Base-by-base conservation (phyloP, 1,140 invertebrate genomes). In the Archegozetes longisetosus region DNA sequence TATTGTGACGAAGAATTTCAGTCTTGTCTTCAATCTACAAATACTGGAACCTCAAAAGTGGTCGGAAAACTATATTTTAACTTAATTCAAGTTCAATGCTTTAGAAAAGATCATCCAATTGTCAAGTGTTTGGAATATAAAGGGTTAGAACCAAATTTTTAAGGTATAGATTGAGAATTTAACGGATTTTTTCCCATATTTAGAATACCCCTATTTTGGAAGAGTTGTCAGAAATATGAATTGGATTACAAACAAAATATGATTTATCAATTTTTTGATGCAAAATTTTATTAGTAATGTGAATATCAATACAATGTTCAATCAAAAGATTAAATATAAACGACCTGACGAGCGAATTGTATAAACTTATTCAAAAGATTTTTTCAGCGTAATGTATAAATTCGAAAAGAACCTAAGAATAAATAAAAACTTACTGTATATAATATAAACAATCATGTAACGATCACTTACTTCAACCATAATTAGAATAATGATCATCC, bases 401-500 rank as follows among this genome's bases (percentile, higher is more conserved):
- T 75, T 93, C 89, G 72, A 94, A 91, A 47, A 68, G 54, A 47
- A 70, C 68, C 67, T 69, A 60, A 23, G 63, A 54, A 48, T 59
- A 56, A 60, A 40, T 22, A 59, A 12, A 25, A 48, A 29, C n/a
- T n/a, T n/a, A n/a, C n/a, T n/a, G n/a, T n/a, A 47, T 17, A 23
- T 9, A 29, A 26, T 27, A 23, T 2, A 25, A 60, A 26, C 24
- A 51, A 57, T 24, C n/a, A 55, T 13, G 6, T 3, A 14, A 52
- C 9, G 32, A 23, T 25, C 12, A 59, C 74, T 80, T 32, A 95
- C 90, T 77, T 97, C 93, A 0, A 93, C 83, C 79, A 92, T 82
- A 71, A 97, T 97, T 22, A 97, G 79, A 51, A 85, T 75, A 58
- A 97, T 97, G 56, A 97, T 93, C 85, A 96, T 94, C 86, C 86